Base-by-base conservation (phyloP, 1,140 invertebrate species). In the Gerris buenoi region DNA sequence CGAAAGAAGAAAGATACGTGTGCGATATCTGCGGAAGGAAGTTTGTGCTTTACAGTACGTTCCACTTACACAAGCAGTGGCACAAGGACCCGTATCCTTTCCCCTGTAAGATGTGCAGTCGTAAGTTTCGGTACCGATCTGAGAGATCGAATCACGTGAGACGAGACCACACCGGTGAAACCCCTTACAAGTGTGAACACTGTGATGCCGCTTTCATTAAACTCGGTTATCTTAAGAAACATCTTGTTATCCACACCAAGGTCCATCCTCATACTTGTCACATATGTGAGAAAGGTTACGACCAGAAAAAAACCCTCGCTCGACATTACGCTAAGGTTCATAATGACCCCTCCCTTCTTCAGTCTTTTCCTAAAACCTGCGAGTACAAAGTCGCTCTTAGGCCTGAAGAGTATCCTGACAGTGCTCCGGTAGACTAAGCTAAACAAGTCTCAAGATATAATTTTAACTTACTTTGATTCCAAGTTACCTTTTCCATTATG, bases 71-170 rank as follows among this genome's bases (percentile, higher is more conserved):
- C 63, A 62, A 67, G 14, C 71, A 72, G 60, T 73, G 72, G 72
- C 72, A 73, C 65, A 69, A 72, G 25, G 71, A 71, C 57, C 72
- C 72, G 1, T 70, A 66, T 65, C 74, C 74, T 1, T 75, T 73
- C 63, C 68, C 71, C 22, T 75, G 74, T 66, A 68, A 68, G 3
- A 33, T 68, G n/a, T 75, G 74, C 65, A 67, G 64, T 28, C 33
- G 68, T 25, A 65, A 64, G 46, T 72, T 73, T 61, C 57, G 67
- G 3, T 71, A 73, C 59, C 67, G 70, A 26, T 73, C 72, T 25
- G 22, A 63, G 22, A 13, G 62, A 10, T 65, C 69, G 14, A 65
- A 69, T 22, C 69, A 70, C 27, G 64, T 64, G 59, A 60, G 69
- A 18, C 18, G 68, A 46, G 33, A 27, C 1, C 69, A 70, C 25